These are phyloP conservation scores for Hydriomena furcata DNA, from an alignment of 2,888 invertebrate species.

Conservation along the genomic window DNA sequence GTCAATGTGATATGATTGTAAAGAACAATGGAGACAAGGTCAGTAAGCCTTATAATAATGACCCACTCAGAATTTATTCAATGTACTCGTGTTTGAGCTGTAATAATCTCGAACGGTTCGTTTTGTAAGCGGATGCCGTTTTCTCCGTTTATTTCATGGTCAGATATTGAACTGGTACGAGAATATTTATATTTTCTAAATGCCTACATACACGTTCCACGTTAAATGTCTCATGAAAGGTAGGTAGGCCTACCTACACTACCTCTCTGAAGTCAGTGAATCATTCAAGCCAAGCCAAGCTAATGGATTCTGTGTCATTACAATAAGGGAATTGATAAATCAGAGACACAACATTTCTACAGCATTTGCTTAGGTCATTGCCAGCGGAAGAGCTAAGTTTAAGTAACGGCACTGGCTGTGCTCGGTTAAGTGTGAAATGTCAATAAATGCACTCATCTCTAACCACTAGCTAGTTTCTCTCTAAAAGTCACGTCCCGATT, in stretches of 20 bases:
- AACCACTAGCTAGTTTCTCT: conserved; percentile 1
- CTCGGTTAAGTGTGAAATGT: conserved; percentile 60
- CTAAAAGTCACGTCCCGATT: conserved; percentile 22
- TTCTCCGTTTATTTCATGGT: conserved; percentile 16
- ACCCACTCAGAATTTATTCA: conserved; percentile 24
- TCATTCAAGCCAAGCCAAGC: too few species aligned
- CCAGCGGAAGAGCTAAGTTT: conserved; percentile 64
- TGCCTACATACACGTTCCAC: too few species aligned
- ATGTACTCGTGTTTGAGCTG: conserved; percentile 16
- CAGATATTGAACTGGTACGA: background rate
- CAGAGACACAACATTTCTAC: conserved; percentile 6
- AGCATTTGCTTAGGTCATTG: conserved; percentile 61
- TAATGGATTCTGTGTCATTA: background rate
- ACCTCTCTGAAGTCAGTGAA: too few species aligned
- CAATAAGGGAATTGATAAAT: background rate
- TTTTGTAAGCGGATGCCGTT: conserved; percentile 21
- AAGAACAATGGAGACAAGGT: conserved; percentile 35
- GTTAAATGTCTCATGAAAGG: too few species aligned
- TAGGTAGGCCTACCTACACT: too few species aligned
- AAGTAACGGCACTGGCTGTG: conserved; percentile 58
- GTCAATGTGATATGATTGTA: conserved; percentile 38
- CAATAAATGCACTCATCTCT: conserved; percentile 47
- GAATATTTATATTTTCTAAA: background rate
- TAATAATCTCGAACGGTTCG: conserved; percentile 9
- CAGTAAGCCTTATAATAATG: conserved; percentile 15